Percentiles rank a stretch among this genome's conserved stretches.
These are phyloP conservation scores for Mionectes olivaceus DNA, from an alignment of 2,797 vertebrate genomes.

Conservation along the genomic window DNA sequence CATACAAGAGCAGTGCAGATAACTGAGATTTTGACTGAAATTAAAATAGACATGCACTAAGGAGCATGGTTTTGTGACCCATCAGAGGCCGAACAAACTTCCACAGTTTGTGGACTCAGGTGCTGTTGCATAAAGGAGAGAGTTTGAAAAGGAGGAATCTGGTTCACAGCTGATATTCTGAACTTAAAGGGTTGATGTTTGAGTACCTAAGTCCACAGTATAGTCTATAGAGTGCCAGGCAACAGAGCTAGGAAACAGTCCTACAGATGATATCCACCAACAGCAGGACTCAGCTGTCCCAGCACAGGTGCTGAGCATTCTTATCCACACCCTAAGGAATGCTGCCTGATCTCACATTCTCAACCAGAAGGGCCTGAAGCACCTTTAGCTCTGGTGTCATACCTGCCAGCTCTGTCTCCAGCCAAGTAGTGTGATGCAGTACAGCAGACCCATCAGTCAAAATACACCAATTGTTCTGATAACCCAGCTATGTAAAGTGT, in stretches of 20 bases:
- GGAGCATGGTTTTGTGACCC: background rate
- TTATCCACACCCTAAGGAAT: background rate
- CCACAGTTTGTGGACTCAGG: background rate
- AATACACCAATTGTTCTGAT: background rate
- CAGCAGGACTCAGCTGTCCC: background rate
- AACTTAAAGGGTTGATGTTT: background rate
- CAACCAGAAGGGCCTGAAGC: background rate
- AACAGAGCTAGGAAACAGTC: background rate
- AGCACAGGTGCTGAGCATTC: rapidly evolving
- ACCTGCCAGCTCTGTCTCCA: background rate
- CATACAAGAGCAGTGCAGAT: background rate
- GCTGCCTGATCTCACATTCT: background rate
- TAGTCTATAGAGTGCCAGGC: background rate
- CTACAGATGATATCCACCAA: background rate
- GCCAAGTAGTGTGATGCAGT: background rate
- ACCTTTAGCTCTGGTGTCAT: background rate
- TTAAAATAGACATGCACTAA: background rate
- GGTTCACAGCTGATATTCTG: background rate
- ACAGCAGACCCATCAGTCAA: background rate
- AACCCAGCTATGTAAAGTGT: background rate
- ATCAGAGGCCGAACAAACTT: background rate
- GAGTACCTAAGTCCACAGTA: background rate
- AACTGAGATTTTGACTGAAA: background rate
- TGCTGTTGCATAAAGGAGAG: background rate
- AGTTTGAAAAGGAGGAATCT: background rate